Evolutionary conservation across 2,113 vertebrate species (phyloP).

Genomic region (Anguilla rostrata): DNA sequence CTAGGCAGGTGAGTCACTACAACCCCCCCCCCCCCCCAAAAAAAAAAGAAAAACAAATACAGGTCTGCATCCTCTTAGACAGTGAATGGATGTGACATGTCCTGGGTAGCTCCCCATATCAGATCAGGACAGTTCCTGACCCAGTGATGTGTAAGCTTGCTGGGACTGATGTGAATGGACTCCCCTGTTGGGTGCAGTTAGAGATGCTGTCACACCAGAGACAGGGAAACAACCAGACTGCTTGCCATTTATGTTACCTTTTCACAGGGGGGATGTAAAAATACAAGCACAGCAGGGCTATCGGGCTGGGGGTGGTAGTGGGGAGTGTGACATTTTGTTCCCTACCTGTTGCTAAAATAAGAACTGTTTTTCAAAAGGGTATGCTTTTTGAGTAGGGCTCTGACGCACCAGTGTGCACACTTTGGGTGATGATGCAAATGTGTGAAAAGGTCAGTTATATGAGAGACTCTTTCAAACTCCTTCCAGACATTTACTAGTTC

Average conservation of each 20-base stretch:
- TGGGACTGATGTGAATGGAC: background rate
- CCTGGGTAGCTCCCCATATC: background rate
- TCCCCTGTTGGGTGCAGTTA: background rate
- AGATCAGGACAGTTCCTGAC: background rate
- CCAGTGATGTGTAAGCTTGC: background rate
- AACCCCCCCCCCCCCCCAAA: background rate
- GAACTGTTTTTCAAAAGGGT: slow-evolving; percentile 17
- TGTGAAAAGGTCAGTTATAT: background rate
- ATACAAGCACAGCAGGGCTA: background rate
- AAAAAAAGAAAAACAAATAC: background rate
- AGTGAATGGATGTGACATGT: background rate
- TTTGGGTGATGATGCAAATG: background rate
- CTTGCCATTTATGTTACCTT: background rate
- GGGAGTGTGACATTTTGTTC: slow-evolving; percentile 18
- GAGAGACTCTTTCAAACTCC: background rate
- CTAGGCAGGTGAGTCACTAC: background rate
- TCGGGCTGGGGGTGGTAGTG: background rate
- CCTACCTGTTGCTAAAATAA: slow-evolving; percentile 15
- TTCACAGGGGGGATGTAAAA: background rate
- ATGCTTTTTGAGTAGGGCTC: background rate
- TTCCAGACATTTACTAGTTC: background rate
- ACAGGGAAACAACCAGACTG: background rate
- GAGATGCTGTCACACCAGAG: background rate
- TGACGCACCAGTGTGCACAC: background rate
- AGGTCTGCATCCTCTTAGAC: background rate